Conservation (phyloP, 2,113 vertebrate species). For the Vulpes lagopus region DNA sequence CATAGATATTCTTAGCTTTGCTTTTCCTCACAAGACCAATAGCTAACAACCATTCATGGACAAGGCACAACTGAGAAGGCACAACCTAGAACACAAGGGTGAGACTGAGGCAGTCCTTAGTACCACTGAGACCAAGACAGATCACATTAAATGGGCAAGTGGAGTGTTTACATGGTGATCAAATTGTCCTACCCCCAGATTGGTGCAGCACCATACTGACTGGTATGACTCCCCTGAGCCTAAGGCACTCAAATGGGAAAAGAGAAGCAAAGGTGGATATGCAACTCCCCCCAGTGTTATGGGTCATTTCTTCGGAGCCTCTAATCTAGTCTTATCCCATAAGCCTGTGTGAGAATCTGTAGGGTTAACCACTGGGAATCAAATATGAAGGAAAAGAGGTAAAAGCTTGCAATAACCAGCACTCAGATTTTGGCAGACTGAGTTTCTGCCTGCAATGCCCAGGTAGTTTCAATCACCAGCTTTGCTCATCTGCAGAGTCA, state of each 20-base stretch:
- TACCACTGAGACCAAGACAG: neutral
- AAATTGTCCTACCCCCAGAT: neutral
- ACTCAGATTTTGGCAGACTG: neutral
- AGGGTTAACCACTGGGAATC: neutral
- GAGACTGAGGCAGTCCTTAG: neutral
- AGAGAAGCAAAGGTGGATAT: neutral
- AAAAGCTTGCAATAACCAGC: neutral
- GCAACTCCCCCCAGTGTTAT: neutral
- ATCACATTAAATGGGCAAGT: neutral
- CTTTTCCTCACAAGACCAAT: neutral
- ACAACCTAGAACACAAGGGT: neutral
- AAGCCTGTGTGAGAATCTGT: neutral
- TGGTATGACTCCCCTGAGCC: neutral
- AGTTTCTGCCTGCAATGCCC: neutral
- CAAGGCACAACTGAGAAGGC: neutral
- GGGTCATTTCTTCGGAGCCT: neutral
- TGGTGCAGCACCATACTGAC: neutral
- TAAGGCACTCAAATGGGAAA: neutral
- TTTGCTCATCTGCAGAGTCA: neutral
- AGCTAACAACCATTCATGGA: neutral
- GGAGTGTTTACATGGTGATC: neutral
- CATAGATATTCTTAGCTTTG: neutral
- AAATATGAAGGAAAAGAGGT: neutral
- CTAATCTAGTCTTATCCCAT: neutral
- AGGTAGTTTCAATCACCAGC: neutral